Percentiles rank a stretch among this genome's conserved stretches.
phyloP scores from a whole-genome alignment of 2,888 invertebrate genomes.

The Podabrus alpinus region DNA sequence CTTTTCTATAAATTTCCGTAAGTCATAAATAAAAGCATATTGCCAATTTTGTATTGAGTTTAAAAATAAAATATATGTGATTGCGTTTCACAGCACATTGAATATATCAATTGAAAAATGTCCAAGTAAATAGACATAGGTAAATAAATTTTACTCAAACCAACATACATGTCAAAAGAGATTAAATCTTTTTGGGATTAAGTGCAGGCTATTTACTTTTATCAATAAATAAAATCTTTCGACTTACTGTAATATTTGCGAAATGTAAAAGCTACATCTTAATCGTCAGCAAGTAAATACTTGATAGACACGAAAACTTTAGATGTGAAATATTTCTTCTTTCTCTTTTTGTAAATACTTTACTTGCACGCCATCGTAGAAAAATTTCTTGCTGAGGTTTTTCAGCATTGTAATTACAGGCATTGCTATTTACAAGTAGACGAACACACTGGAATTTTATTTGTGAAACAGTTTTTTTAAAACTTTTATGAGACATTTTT shows the following conservation, averaged over 20 bases:
- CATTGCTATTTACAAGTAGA: background rate
- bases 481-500: background rate
- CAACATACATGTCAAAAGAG: background rate
- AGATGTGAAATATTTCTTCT: background rate
- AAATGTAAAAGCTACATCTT: background rate
- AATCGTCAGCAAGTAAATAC: background rate
- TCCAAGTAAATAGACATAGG: constrained; percentile 8
- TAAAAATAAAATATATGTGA: constrained; percentile 19
- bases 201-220: background rate
- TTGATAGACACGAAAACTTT: background rate
- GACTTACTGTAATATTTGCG: background rate
- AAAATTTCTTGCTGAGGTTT: background rate
- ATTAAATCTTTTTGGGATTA: background rate
- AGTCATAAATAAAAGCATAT: constrained; percentile 23
- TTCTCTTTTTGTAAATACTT: background rate
- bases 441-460: background rate
- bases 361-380: background rate
- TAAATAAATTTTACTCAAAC: constrained; percentile 11
- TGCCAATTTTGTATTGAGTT: constrained; percentile 21
- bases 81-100: constrained; percentile 20
- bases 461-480: background rate
- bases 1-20: constrained; percentile 20
- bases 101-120: constrained; percentile 15
- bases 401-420: background rate
- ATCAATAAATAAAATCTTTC: background rate